phyloP scores from a whole-genome alignment of 2,797 vertebrate species.

The Buphagus erythrorhynchus region DNA sequence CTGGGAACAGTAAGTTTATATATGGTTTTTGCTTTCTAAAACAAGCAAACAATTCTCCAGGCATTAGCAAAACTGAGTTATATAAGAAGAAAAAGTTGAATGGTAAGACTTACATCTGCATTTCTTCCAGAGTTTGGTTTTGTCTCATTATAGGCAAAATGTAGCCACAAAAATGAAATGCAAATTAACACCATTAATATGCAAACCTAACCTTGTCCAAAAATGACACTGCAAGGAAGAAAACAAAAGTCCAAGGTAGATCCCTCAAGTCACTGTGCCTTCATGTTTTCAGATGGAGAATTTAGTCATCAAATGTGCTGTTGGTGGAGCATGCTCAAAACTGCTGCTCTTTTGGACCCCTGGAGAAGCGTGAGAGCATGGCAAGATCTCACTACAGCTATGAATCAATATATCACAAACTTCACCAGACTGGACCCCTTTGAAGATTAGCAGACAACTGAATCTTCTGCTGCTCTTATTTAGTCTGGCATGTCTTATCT shows the following conservation, averaged over 20 bases:
- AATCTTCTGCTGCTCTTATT: not conserved
- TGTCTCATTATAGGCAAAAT: not conserved
- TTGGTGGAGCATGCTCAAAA: not conserved
- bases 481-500: not conserved
- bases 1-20: not conserved
- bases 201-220: not conserved
- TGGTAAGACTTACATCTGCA: not conserved
- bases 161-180: not conserved
- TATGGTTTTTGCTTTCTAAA: not conserved
- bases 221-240: not conserved
- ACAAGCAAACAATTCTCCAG: not conserved
- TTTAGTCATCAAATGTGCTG: not conserved
- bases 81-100: not conserved
- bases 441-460: not conserved
- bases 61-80: not conserved
- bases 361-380: not conserved
- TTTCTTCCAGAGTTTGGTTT: not conserved
- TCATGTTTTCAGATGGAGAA: not conserved
- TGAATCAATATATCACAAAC: not conserved
- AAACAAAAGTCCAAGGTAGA: not conserved
- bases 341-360: not conserved
- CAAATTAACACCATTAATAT: not conserved
- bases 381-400: not conserved
- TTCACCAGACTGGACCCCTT: not conserved
- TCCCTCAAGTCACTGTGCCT: not conserved